Conservation (phyloP, 2,797 vertebrate species). For the Sebastes taczanowskii region DNA sequence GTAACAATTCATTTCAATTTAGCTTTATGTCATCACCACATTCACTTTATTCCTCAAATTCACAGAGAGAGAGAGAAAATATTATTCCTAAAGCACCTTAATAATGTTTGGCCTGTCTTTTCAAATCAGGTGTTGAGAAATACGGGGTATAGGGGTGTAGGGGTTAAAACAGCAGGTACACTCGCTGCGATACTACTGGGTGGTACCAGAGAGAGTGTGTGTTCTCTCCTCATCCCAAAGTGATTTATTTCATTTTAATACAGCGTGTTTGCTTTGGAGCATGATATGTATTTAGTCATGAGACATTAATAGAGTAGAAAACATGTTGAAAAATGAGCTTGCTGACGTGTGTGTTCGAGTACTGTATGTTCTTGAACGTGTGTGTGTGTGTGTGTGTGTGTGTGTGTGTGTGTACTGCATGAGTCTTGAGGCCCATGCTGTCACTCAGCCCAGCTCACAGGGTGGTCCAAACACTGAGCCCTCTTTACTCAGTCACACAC, state of each 20-base stretch:
- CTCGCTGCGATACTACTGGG: conserved; percentile 51
- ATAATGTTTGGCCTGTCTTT: conserved; percentile 40
- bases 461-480: conserved; percentile 84
- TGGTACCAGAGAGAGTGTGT: conserved; percentile 49
- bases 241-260: conserved; percentile 79
- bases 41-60: conserved; percentile 34
- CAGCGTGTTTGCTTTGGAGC: conserved; percentile 75
- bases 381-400: conserved; percentile 28
- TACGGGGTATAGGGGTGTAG: background rate
- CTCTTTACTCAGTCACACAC: conserved; percentile 72
- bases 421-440: conserved; percentile 76
- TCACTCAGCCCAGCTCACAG: conserved; percentile 81
- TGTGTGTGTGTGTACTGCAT: conserved; percentile 24
- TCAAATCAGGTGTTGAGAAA: conserved; percentile 41
- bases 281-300: conserved; percentile 77
- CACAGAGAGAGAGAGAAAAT: conserved; percentile 16
- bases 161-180: conserved; percentile 49
- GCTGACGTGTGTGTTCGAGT: conserved; percentile 64
- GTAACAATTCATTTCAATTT: conserved; percentile 53
- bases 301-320: conserved; percentile 81
- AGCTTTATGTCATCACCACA: conserved; percentile 42
- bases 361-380: conserved; percentile 50
- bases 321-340: conserved; percentile 77
- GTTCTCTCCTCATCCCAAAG: conserved; percentile 50
- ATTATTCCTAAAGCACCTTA: conserved; percentile 33